Conservation (phyloP, 1,140 invertebrate genomes). For the Drosophila carrolli region DNA sequence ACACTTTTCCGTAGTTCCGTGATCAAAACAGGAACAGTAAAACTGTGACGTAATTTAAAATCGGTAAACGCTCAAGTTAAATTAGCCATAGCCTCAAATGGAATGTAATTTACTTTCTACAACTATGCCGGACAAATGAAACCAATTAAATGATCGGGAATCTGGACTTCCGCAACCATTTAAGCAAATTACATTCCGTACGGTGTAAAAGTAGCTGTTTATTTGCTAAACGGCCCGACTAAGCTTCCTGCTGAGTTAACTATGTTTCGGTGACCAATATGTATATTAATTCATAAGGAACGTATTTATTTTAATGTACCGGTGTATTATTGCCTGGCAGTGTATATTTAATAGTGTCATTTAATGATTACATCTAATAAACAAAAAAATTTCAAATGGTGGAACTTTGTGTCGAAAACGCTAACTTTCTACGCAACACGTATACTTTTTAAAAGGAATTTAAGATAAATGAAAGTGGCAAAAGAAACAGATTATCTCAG, state of each 20-base stretch:
- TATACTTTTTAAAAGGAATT: no score
- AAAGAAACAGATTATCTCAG: not conserved
- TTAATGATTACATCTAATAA: no score
- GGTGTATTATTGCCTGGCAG: no score
- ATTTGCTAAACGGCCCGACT: conserved; percentile 16
- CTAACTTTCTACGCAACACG: no score
- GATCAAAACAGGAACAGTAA: conserved; percentile 3
- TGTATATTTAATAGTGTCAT: no score
- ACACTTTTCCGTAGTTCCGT: conserved; percentile 37
- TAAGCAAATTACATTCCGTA: conserved; percentile 49
- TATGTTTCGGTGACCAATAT: no score
- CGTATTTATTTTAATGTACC: no score
- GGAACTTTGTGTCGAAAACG: no score
- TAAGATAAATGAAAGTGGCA: conserved; percentile 30
- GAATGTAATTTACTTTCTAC: conserved; percentile 48
- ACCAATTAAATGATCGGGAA: conserved; percentile 47
- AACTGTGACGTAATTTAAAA: conserved; percentile 50
- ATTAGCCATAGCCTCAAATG: conserved; percentile 49
- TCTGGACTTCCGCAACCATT: conserved; percentile 62
- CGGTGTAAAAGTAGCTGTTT: conserved; percentile 33
- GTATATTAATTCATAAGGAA: no score
- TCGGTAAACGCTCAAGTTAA: conserved; percentile 35
- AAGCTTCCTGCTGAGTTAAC: conserved; percentile 8
- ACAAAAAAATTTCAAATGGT: no score
- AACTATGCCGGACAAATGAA: conserved; percentile 26